Evolutionary conservation across 2,888 invertebrate genomes (phyloP).

Genomic region (Orthosia cruda): DNA sequence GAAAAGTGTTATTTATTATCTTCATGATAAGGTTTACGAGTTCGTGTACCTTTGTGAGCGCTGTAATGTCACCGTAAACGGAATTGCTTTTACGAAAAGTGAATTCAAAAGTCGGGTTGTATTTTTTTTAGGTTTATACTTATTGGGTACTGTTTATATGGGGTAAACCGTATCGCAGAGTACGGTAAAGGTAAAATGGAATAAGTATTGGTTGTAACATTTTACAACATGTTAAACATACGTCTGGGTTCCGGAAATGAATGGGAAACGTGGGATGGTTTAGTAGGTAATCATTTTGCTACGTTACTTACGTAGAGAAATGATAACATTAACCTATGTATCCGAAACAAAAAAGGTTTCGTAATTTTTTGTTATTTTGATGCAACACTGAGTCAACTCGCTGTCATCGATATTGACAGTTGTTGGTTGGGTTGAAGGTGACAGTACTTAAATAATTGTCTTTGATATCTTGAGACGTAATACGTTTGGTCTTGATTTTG

Average conservation of each 20-base stretch:
- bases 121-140: slow-evolving; percentile 44
- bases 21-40: slow-evolving; percentile 67
- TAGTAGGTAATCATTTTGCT: not conserved
- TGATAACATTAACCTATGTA: too few species aligned
- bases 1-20: slow-evolving; percentile 72
- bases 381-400: too few species aligned
- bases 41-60: slow-evolving; percentile 61
- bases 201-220: slow-evolving; percentile 32
- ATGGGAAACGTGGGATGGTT: not conserved
- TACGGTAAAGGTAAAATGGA: slow-evolving; percentile 21
- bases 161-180: slow-evolving; percentile 10
- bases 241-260: not conserved
- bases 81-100: slow-evolving; percentile 64
- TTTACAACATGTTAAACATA: slow-evolving; percentile 32
- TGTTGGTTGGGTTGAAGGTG: too few species aligned
- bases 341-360: too few species aligned
- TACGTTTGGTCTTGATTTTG: too few species aligned
- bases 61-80: slow-evolving; percentile 58
- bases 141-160: slow-evolving; percentile 40
- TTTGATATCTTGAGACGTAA: too few species aligned
- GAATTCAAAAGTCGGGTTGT: slow-evolving; percentile 54
- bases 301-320: not conserved
- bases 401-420: too few species aligned
- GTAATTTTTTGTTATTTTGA: too few species aligned
- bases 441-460: too few species aligned